phyloP scores from a whole-genome alignment of 1,140 invertebrate species.

The Arctopsyche grandis region DNA sequence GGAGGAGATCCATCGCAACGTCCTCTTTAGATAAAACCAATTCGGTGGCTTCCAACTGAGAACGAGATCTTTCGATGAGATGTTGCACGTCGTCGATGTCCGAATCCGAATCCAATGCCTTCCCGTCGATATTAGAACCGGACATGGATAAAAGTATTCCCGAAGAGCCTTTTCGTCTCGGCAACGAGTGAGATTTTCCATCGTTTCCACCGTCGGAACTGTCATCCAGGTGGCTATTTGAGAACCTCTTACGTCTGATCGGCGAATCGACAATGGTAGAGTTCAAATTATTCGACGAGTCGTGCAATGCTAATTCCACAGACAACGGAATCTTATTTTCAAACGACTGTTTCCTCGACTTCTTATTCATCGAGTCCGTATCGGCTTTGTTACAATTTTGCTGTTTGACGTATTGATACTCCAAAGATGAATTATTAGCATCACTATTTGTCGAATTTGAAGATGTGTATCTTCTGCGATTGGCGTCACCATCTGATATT shows the following conservation, averaged over 20 bases:
- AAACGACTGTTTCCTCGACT: conserved; percentile 56
- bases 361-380: conserved; percentile 60
- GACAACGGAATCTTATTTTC: conserved; percentile 49
- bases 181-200: conserved; percentile 36
- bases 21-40: conserved; percentile 61
- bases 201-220: conserved; percentile 60
- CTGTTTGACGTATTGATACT: conserved; percentile 53
- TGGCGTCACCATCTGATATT: conserved; percentile 48
- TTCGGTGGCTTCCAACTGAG: conserved; percentile 62
- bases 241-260: conserved; percentile 59
- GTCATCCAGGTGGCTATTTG: conserved; percentile 63
- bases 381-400: conserved; percentile 60
- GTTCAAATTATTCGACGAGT: conserved; percentile 61
- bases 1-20: conserved; percentile 61
- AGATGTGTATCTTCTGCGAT: conserved; percentile 48
- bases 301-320: conserved; percentile 42
- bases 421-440: conserved; percentile 51
- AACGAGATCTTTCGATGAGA: conserved; percentile 63
- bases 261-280: conserved; percentile 54
- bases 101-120: conserved; percentile 71
- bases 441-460: conserved; percentile 53
- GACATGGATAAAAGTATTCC: conserved; percentile 40
- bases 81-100: conserved; percentile 72
- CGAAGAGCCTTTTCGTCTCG: conserved; percentile 43
- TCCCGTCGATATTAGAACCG: conserved; percentile 58